Evolutionary conservation across 1,140 invertebrate species (phyloP), one percentile per base, ranked within the genome.

Genomic region (Phymorhynchus buccinoides): DNA sequence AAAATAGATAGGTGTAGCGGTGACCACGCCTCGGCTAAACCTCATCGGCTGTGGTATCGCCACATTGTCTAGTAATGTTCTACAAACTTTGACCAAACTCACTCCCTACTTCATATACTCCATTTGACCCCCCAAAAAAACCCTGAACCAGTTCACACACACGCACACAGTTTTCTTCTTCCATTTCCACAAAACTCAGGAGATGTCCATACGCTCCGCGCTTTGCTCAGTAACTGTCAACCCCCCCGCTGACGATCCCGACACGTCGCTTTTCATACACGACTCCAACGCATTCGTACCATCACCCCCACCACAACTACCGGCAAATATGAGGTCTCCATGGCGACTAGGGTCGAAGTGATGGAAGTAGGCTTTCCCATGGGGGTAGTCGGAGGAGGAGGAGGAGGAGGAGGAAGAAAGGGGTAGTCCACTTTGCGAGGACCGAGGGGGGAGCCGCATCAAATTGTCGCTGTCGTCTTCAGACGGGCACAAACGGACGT

Each of bases 121-220:
- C n/a, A 22, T 71, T 2, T 3, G 66, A 68, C n/a, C 32, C 32
- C 27, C 32, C 9, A 1, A n/a, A 71, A 71, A n/a, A 71, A 35
- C 44, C n/a, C 32, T 48, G 12, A 9, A 56, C 52, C 22, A 27
- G 35, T 27, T 14, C 16, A 80, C 32, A 52, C 14, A 16, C 48
- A 35, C 32, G 9, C 75, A 78, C 18, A 32, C 37, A 35, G 18
- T 16, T 32, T 41, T 39, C 37, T 39, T 14, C 4, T 37, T 18
- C 73, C 4, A 44, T 42, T 18, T 41, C 42, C 41, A 27, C 32
- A 30, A 14, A 44, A 39, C 14, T 44, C 62, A 83, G 32, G 81
- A 83, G 32, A 73, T 66, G 44, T 83, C 81, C 81, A 83, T 83
- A 6, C 44, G 66, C 27, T 83, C 81, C n/a, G 71, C 81, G 32